Base-by-base conservation (phyloP, 1,140 invertebrate species). In the Drosophila elegans region DNA sequence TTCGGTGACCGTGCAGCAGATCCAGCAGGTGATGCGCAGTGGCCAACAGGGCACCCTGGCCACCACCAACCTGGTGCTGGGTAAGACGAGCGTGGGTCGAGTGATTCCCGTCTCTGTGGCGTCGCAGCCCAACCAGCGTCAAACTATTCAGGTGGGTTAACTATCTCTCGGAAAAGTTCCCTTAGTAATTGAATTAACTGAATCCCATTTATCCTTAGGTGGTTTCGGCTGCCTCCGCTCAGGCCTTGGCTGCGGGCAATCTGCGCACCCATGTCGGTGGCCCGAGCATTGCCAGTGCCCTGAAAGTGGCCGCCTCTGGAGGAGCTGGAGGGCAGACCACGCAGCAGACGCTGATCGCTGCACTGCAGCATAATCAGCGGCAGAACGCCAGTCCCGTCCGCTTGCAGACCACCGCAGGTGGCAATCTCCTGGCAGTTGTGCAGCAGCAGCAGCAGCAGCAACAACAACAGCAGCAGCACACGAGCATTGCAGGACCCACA, bases 11-110 rank as follows among this genome's bases (percentile, higher is more conserved):
- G 94, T 97, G 49, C 96, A 97, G 78, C 96, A 97, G 78, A 94
- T 97, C 32, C 96, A 96, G 66, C 96, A 96, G 84, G 95, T 96
- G 16, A 95, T 96, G 86, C 95, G 96, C 54, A 94, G 95, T 49
- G 94, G 94, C 0, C 93, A 92, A 52, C 91, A 78, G 45, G 86
- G 88, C 12, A 72, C 82, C 0, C 25, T 90, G 25, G 57, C 76
- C 39, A 72, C 81, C 25, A 64, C 91, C 1, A 85, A 85, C 44
- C 75, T 91, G n/a, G 88, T 92, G 48, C 59, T 92, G 25, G 89
- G 92, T 48, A 92, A 92, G 55, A 89, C 91, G 0, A 90, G 91
- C 63, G 91, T 92, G 5, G 91, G 91, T 0, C 80, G 91, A 5
- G 85, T 92, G 4, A 92, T 92, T 73, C 92, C 92, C 21, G 92